Conservation (phyloP, 1,140 invertebrate genomes). For the Lepidurus couesii region DNA sequence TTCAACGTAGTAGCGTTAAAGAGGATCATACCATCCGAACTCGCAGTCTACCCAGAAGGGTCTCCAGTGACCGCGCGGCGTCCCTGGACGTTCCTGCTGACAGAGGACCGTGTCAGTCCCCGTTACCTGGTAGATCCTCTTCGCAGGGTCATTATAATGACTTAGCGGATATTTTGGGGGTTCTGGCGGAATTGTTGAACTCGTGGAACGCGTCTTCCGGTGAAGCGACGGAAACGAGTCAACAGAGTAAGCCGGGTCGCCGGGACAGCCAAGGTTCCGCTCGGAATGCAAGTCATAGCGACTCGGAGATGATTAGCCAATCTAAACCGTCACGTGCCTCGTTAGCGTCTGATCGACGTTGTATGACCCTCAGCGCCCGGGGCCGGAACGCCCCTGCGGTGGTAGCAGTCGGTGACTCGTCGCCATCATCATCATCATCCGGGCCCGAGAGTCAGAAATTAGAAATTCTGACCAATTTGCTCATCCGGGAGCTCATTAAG, state of each 20-base stretch:
- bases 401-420: not conserved
- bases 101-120: not conserved
- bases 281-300: not conserved
- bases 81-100: no score
- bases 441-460: not conserved
- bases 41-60: not conserved
- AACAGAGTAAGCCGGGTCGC: not conserved
- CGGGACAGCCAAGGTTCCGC: not conserved
- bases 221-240: not conserved
- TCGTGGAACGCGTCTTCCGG: not conserved
- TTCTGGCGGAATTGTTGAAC: not conserved
- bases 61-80: not conserved
- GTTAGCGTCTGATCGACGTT: not conserved
- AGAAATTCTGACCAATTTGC: conserved; percentile 7
- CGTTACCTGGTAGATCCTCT: not conserved
- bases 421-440: not conserved
- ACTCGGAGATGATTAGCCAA: conserved; percentile 11
- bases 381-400: not conserved
- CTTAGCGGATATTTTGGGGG: not conserved
- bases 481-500: not conserved
- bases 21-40: not conserved
- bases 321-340: conserved; percentile 4
- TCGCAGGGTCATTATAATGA: not conserved
- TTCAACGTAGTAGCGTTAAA: not conserved
- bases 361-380: not conserved